Evolutionary conservation across 2,888 invertebrate genomes (phyloP), one percentile per base, ranked within the genome.

Genomic region (Phlogophora meticulosa): DNA sequence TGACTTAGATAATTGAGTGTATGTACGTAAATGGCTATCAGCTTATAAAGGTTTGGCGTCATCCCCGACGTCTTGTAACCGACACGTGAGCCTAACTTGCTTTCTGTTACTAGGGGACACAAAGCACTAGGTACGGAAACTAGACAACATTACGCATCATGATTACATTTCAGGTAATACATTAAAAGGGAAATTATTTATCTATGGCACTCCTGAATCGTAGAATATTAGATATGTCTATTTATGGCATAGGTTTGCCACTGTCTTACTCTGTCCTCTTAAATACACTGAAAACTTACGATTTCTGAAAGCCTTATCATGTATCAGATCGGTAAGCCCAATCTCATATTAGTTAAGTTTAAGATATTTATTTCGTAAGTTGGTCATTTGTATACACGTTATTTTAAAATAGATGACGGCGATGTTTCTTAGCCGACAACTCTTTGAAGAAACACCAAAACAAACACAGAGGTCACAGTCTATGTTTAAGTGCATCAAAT

Each of bases 21-120:
- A 34, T 61, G 46, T 60, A 60, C 61, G 72, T 72, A 40, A 60
- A 38, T 32, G 0, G 36, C 9, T 45, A 58, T 32, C n/a, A 36
- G n/a, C 10, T 52, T 42, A 24, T 4, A 17, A 36, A 38, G 11
- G 45, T 24, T 61, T 15, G 11, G 15, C 32, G 13, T n/a, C 32
- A 46, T 7, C 11, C 9, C 1, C 0, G 17, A 45, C 17, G 7
- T 24, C 17, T 32, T 38, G 11, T n/a, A n/a, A n/a, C n/a, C 28
- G 2, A 24, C 9, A 34, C 17, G 4, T 15, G 20, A 36, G 4
- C n/a, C 36, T 20, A 20, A 1, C 7, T 40, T 34, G 13, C 1
- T n/a, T 38, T n/a, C 9, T 49, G 34, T 40, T 49, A 7, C 24
- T 49, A 38, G 15, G n/a, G 0, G 2, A 3, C 15, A n/a, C 10